Evolutionary conservation across 1,140 invertebrate species (phyloP), one percentile per base, ranked within the genome.

Genomic region (Uloborus diversus): DNA sequence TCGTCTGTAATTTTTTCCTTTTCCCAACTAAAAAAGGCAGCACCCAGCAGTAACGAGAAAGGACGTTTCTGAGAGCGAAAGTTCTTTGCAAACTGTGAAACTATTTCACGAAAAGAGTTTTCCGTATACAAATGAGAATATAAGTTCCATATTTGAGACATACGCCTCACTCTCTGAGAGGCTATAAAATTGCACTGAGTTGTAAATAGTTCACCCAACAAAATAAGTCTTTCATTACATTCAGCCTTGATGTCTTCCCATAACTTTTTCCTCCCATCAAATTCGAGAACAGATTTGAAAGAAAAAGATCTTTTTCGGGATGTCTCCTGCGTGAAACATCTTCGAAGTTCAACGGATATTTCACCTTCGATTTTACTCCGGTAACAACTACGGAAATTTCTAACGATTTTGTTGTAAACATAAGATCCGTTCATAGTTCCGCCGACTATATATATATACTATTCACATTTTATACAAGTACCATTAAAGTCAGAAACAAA

Each of bases 41-140:
- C 83, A 20, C 84, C 83, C 13, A 85, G 80, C 4, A 86, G 53
- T 23, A 83, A 78, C 9, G 79, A 78, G 17, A 83, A 68, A 4
- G 80, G 79, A 4, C 66, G 53, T 27, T 49, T 49, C 61, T 81
- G 80, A 9, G 56, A 75, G n/a, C 82, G 76, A 14, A 83, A 66
- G 4, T 65, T 69, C 7, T 49, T 75, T 1, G 81, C 66, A 27
- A 84, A 64, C 33, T 81, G 79, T 25, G 81, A 79, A 25, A 85
- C 76, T 0, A 86, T 23, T 32, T 79, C 69, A 23, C 79, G 68
- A 20, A 86, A 42, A n/a, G 66, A 70, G 28, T 81, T 35, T 61
- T 85, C 82, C 25, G 83, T 83, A 81, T 86, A 86, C 28, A 86
- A 64, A 59, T 82, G 83, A 75, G 73, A 84, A 65, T 86, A 86